Evolutionary conservation across 2,888 invertebrate genomes (phyloP), one percentile per base, ranked within the genome.

Genomic region (Caenorhabditis panamensis): DNA sequence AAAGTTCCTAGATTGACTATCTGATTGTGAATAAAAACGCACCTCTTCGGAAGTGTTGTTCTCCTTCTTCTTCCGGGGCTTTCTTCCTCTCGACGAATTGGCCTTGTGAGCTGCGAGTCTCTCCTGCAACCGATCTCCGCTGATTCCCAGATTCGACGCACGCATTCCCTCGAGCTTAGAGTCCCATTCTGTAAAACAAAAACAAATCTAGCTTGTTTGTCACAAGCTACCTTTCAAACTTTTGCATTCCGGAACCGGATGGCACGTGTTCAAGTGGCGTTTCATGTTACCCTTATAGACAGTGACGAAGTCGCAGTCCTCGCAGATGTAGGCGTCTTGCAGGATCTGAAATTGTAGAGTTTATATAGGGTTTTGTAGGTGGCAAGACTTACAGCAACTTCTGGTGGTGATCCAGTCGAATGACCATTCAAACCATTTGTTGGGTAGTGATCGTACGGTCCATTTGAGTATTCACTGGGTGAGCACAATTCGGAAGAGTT

Each of bases 281-380:
- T 90, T 90, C 90, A 90, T 90, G 76, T 90, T 90, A 20, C 89
- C 89, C 66, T 89, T 89, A 85, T 89, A 89, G 47, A 89, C 87
- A 11, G 89, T 89, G 56, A 85, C 83, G 69, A 89, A 89, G 22
- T 86, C 84, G 62, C 89, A 89, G 75, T 83, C 87, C n/a, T 86
- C 83, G 76, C 89, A 89, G 41, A 86, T 79, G 76, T 88, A 89
- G n/a, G 89, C 88, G 58, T 89, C 88, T 75, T 87, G 82, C 22
- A 73, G 73, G 16, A 59, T 59, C 59, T 59, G 44, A 28, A 54
- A 24, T 1, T 5, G 47, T 6, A 22, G 24, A 9, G 8, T 22
- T 51, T 51, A 31, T 62, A 59, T 24, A 61, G 18, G 22, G 59
- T 56, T 6, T 59, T 44, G 9, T 3, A 41, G 9, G 41, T 11